phyloP scores from a whole-genome alignment of 1,140 invertebrate genomes.

The Pogonomyrmex barbatus region DNA sequence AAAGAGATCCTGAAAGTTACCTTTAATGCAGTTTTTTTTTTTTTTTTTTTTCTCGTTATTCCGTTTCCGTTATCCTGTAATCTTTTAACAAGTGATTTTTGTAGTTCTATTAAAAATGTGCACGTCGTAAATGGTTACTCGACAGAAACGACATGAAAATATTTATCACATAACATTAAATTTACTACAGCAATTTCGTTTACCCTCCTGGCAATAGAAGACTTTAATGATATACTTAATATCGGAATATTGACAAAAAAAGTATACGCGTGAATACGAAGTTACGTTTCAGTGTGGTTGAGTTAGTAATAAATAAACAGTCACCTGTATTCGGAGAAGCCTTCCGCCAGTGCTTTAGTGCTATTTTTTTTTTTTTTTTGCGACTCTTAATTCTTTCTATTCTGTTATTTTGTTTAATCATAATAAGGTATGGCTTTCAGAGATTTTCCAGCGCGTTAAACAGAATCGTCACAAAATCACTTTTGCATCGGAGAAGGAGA shows the following conservation, averaged over 20 bases:
- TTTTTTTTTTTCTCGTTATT: neutral
- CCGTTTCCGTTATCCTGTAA: neutral
- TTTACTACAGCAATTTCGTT: neutral
- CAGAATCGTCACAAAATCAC: neutral
- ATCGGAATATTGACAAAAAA: constrained; percentile 30
- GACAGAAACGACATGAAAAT: neutral
- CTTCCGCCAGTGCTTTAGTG: neutral
- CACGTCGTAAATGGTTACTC: neutral
- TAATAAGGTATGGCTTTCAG: neutral
- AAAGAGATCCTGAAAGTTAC: neutral
- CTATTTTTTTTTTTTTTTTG: neutral
- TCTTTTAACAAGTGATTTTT: neutral
- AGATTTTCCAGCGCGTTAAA: constrained; percentile 23
- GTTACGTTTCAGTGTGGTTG: neutral
- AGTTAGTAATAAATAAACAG: constrained; percentile 13
- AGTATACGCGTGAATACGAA: neutral
- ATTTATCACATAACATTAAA: neutral
- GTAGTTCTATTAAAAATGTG: neutral
- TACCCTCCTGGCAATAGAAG: neutral
- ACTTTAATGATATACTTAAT: neutral
- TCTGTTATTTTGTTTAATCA: constrained; percentile 15
- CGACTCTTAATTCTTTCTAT: neutral
- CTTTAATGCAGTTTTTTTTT: neutral
- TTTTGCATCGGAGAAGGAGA: neutral
- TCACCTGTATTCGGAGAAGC: neutral